Conservation (phyloP, 1,140 invertebrate species). For the Drosophila tani region DNA sequence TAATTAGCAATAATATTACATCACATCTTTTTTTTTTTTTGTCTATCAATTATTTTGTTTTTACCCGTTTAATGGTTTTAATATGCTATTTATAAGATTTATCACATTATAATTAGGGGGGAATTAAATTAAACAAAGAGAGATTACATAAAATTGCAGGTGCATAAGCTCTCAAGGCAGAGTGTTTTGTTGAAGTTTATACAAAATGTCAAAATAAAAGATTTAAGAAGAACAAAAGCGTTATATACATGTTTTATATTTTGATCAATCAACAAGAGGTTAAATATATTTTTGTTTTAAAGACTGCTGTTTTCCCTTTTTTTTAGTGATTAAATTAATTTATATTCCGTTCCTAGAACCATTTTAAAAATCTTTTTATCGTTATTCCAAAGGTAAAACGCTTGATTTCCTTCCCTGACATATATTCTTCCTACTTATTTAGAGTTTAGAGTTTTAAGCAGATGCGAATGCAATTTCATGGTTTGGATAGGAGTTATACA, state of each 20-base stretch:
- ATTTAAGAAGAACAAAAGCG: conserved; percentile 44
- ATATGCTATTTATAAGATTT: conserved; percentile 63
- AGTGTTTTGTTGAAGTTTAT: conserved; percentile 12
- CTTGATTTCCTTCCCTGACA: not conserved
- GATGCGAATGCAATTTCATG: conserved; percentile 79
- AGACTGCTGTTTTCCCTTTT: conserved; percentile 6
- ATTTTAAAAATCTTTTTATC: not conserved
- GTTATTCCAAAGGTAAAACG: not conserved
- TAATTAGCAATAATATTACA: conserved; percentile 83
- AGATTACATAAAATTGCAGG: conserved; percentile 73
- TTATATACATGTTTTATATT: conserved; percentile 64
- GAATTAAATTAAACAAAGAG: conserved; percentile 47
- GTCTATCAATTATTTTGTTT: conserved; percentile 32
- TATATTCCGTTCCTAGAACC: not conserved
- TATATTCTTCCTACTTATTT: not conserved
- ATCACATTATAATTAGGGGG: conserved; percentile 67
- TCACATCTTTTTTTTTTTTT: conserved; percentile 72
- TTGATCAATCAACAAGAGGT: conserved; percentile 8
- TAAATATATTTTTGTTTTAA: not conserved
- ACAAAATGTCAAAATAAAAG: conserved; percentile 48
- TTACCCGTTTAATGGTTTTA: conserved; percentile 53
- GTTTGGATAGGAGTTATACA: conserved; percentile 55
- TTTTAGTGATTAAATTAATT: conserved; percentile 16
- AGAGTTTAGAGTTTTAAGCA: conserved; percentile 49
- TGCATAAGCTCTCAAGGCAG: conserved; percentile 63